phyloP scores from a whole-genome alignment of 2,797 vertebrate species.

The Enteromius viviparus region DNA sequence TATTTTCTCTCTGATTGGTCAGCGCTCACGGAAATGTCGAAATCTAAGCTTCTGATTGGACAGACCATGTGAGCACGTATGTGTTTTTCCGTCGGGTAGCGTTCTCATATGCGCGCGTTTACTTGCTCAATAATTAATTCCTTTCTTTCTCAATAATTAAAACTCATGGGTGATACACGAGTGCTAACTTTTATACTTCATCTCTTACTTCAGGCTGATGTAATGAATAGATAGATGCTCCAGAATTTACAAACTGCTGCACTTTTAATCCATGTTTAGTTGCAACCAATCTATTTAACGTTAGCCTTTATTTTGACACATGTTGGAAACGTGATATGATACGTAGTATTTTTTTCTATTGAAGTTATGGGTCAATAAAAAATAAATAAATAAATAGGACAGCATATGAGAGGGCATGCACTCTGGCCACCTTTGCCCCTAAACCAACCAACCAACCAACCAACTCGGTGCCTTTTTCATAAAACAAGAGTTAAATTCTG shows the following conservation, averaged over 20 bases:
- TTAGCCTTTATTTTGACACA: too few relatives aligned
- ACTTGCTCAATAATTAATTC: conserved; percentile 74
- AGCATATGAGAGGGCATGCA: too few relatives aligned
- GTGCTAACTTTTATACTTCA: conserved; percentile 17
- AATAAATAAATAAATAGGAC: too few relatives aligned
- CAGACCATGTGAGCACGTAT: conserved; percentile 24
- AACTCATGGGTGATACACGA: conserved; percentile 33
- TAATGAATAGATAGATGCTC: neutral
- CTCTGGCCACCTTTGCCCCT: too few relatives aligned
- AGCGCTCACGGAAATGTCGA: conserved; percentile 26
- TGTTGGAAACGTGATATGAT: too few relatives aligned
- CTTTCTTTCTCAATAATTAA: conserved; percentile 75
- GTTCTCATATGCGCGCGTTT: conserved; percentile 65
- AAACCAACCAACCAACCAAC: too few relatives aligned
- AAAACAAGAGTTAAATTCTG: too few relatives aligned
- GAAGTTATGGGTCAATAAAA: too few relatives aligned
- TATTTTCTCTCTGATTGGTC: conserved; percentile 70
- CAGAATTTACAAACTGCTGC: neutral
- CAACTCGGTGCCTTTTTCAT: too few relatives aligned
- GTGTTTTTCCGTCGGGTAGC: conserved; percentile 50
- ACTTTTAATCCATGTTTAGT: too few relatives aligned
- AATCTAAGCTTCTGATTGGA: conserved; percentile 70
- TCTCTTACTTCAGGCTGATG: neutral
- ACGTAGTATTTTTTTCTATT: too few relatives aligned
- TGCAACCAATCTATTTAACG: too few relatives aligned